Percentiles rank a stretch among this genome's conserved stretches.
These are phyloP conservation scores for Fistularia tabacaria DNA, from an alignment of 2,797 vertebrate species.

Conservation along the genomic window DNA sequence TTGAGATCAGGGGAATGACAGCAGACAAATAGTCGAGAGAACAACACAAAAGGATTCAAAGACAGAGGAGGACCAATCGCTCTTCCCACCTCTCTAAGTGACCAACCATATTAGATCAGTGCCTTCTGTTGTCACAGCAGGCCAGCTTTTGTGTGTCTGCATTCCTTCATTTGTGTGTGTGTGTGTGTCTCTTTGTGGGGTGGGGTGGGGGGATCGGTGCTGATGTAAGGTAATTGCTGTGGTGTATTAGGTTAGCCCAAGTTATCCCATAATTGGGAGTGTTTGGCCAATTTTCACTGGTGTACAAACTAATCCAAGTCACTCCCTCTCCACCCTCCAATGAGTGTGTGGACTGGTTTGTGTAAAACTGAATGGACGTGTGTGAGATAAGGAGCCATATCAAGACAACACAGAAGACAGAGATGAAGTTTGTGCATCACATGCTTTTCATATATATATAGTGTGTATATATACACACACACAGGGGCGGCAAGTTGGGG, in stretches of 20 bases:
- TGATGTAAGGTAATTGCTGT: slow-evolving; percentile 78
- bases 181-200: slow-evolving; percentile 28
- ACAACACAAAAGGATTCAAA: slow-evolving; percentile 56
- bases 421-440: slow-evolving; percentile 28
- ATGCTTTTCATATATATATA: slow-evolving; percentile 3
- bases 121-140: slow-evolving; percentile 72
- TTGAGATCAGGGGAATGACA: slow-evolving; percentile 42
- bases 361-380: slow-evolving; percentile 24
- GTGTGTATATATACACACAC: background rate
- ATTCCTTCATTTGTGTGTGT: slow-evolving; percentile 25
- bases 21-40: slow-evolving; percentile 56
- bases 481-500: no score
- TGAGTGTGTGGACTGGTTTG: slow-evolving; percentile 32
- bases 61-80: slow-evolving; percentile 64
- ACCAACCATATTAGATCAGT: slow-evolving; percentile 79
- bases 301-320: slow-evolving; percentile 79
- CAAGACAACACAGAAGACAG: slow-evolving; percentile 20
- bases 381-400: slow-evolving; percentile 2
- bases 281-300: slow-evolving; percentile 78
- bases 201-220: slow-evolving; percentile 23
- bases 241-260: slow-evolving; percentile 77
- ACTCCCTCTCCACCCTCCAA: slow-evolving; percentile 55
- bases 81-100: slow-evolving; percentile 73
- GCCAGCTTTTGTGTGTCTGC: slow-evolving; percentile 45
- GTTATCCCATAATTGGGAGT: slow-evolving; percentile 79